Conservation (phyloP, 2,113 vertebrate species). For the Pachycephala philippinensis region DNA sequence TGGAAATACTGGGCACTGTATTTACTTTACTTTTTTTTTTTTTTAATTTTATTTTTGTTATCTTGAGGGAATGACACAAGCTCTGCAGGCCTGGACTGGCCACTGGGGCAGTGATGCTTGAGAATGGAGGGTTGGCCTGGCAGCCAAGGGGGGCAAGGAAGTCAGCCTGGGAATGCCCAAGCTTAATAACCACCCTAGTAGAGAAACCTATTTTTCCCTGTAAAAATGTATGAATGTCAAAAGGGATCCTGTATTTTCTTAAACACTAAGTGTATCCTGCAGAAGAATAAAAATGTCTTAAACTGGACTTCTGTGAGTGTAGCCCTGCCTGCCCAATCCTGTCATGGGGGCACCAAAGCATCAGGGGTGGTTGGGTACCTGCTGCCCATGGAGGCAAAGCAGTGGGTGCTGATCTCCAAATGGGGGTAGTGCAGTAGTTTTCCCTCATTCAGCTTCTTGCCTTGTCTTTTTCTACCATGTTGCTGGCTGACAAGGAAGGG, state of each 20-base stretch:
- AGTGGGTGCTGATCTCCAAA: background rate
- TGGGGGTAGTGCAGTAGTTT: background rate
- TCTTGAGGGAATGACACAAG: background rate
- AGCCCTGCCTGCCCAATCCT: background rate
- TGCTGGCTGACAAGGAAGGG: background rate
- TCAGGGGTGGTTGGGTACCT: background rate
- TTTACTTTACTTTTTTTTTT: background rate
- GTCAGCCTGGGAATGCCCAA: background rate
- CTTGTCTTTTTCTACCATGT: background rate
- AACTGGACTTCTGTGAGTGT: background rate
- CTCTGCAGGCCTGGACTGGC: slow-evolving; percentile 4
- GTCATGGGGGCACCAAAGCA: accelerated
- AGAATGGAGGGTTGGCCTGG: background rate
- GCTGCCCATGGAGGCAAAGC: background rate
- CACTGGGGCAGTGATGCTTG: background rate
- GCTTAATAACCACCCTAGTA: background rate
- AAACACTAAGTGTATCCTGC: slow-evolving; percentile 60
- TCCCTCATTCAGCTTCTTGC: background rate
- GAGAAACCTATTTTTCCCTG: slow-evolving; percentile 63
- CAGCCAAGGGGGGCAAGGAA: background rate
- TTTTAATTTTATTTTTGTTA: background rate
- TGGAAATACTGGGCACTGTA: background rate
- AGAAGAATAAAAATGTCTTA: slow-evolving; percentile 54
- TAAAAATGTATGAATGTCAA: slow-evolving; percentile 68
- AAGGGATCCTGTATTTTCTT: slow-evolving; percentile 77